A percentile compares a stretch with the other conserved stretches of the same genome.
Conservation (phyloP, 2,797 vertebrate species). For the Phrynocephalus vlangalii region DNA sequence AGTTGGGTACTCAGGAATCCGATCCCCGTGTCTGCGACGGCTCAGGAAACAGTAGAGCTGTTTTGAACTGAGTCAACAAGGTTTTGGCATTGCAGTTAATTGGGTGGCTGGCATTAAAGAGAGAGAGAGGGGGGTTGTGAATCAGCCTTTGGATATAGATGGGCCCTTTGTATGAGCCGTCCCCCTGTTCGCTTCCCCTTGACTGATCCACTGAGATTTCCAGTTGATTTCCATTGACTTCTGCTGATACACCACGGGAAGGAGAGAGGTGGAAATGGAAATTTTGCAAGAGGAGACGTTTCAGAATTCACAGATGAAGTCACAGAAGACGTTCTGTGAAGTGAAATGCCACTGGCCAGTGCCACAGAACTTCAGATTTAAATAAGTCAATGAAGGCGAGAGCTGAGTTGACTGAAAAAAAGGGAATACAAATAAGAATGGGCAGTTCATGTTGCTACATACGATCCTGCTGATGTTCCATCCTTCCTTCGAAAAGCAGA, state of each 20-base stretch:
- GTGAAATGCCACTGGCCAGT: conserved; percentile 1
- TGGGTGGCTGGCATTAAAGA: background rate
- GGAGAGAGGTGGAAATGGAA: background rate
- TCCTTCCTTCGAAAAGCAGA: background rate
- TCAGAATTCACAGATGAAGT: background rate
- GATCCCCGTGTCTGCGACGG: background rate
- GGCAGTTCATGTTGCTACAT: background rate
- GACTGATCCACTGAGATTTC: background rate
- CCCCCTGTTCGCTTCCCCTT: background rate
- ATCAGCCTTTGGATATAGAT: background rate
- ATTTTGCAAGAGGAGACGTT: background rate
- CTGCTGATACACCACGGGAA: background rate
- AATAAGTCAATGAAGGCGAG: background rate
- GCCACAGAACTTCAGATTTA: background rate
- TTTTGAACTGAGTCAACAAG: conserved; percentile 6
- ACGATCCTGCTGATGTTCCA: too few species aligned
- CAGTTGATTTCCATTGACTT: too few species aligned
- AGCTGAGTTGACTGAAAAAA: background rate
- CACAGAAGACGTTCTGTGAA: background rate
- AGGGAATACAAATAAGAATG: background rate
- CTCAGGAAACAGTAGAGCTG: background rate
- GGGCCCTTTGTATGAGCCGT: background rate
- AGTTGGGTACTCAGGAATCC: background rate
- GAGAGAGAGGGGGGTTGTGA: background rate
- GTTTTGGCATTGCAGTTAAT: conserved; percentile 8